Conservation (phyloP, 2,797 vertebrate genomes). For the Notolabrus celidotus region DNA sequence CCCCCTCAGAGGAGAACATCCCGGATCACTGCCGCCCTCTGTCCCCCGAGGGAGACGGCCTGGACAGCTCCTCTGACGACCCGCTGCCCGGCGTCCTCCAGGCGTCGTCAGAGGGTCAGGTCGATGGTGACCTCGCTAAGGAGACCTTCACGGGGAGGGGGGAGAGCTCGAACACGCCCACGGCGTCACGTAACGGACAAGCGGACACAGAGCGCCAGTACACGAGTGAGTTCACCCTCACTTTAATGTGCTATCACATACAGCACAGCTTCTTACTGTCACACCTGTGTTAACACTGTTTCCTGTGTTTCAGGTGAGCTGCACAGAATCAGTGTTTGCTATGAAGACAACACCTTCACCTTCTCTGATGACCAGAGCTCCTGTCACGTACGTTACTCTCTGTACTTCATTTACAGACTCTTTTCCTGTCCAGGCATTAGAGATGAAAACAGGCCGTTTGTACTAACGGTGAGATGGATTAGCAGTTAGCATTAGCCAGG, state of each 20-base stretch:
- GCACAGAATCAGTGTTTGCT: slow-evolving; percentile 92
- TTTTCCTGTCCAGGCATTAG: accelerated
- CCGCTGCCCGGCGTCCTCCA: slow-evolving; percentile 78
- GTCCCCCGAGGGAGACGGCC: slow-evolving; percentile 84
- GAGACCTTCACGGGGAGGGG: slow-evolving; percentile 30
- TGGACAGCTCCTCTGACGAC: slow-evolving; percentile 77
- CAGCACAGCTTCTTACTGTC: too few relatives aligned
- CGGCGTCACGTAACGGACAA: slow-evolving; percentile 70
- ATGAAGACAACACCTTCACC: slow-evolving; percentile 88
- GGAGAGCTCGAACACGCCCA: slow-evolving; percentile 39
- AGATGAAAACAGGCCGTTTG: too few relatives aligned
- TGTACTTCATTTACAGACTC: neutral
- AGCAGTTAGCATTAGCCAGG: too few relatives aligned
- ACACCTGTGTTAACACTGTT: neutral
- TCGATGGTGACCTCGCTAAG: slow-evolving; percentile 32
- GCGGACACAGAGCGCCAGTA: slow-evolving; percentile 73
- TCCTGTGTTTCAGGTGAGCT: slow-evolving; percentile 86
- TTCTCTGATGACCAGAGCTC: slow-evolving; percentile 96
- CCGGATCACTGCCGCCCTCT: slow-evolving; percentile 81
- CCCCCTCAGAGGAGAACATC: slow-evolving; percentile 54
- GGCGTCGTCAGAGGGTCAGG: slow-evolving; percentile 72
- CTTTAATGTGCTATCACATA: too few relatives aligned
- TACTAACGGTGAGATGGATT: too few relatives aligned
- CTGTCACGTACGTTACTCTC: slow-evolving; percentile 85
- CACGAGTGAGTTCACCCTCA: slow-evolving; percentile 53